Evolutionary conservation across 2,888 invertebrate genomes (phyloP).

Genomic region (Lycaena phlaeas): DNA sequence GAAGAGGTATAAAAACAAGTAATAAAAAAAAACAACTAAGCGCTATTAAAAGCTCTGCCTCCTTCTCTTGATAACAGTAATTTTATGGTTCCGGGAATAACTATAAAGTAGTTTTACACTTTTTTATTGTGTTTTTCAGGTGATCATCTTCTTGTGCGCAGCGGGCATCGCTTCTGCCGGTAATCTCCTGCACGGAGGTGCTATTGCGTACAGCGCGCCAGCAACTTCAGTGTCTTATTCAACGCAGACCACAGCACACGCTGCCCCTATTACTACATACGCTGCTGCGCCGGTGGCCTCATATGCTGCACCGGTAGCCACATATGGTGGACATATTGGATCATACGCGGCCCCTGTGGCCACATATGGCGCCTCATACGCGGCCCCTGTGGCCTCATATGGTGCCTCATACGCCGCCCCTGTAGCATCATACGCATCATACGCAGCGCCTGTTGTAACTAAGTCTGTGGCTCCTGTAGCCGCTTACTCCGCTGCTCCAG

Average conservation of each 20-base stretch:
- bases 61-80: no score
- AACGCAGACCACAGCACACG: slow-evolving; percentile 25
- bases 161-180: slow-evolving; percentile 75
- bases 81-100: no score
- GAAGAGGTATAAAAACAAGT: no score
- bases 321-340: slow-evolving; percentile 29
- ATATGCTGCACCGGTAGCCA: slow-evolving; percentile 33
- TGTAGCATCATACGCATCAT: slow-evolving; percentile 32
- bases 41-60: no score
- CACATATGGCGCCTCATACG: slow-evolving; percentile 33
- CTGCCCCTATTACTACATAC: slow-evolving; percentile 31
- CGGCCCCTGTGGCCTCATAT: slow-evolving; percentile 23
- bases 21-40: no score
- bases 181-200: slow-evolving; percentile 62
- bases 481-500: slow-evolving; percentile 21
- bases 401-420: slow-evolving; percentile 22
- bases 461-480: slow-evolving; percentile 45
- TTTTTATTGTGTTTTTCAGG: slow-evolving; percentile 33
- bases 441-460: slow-evolving; percentile 34
- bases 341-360: slow-evolving; percentile 33
- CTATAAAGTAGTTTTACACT: not conserved
- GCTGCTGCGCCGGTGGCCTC: slow-evolving; percentile 27
- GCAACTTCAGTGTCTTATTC: slow-evolving; percentile 58
- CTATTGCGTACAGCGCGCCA: slow-evolving; percentile 38
- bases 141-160: slow-evolving; percentile 72